These are phyloP conservation scores for Alligator mississippiensis DNA, from an alignment of 2,113 vertebrate species.

Conservation along the genomic window DNA sequence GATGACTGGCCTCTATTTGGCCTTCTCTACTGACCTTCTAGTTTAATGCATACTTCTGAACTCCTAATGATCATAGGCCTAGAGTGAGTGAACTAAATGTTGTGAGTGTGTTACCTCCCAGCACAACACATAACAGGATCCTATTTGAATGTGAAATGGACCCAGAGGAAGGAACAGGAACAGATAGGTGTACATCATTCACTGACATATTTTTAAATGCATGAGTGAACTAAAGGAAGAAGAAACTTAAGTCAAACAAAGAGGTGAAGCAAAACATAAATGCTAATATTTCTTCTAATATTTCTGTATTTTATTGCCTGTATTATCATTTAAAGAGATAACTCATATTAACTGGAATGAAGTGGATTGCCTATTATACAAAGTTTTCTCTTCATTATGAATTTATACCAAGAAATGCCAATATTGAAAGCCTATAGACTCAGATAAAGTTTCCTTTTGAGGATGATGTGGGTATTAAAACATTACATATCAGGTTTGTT, in stretches of 20 bases:
- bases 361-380: not conserved
- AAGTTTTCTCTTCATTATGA: not conserved
- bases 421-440: not conserved
- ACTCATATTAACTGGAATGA: not conserved
- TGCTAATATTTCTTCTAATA: not conserved
- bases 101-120: not conserved
- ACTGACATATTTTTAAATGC: too few relatives aligned
- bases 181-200: too few relatives aligned
- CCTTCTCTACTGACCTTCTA: not conserved
- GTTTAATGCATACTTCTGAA: not conserved
- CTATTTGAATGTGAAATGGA: not conserved
- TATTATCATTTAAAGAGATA: not conserved
- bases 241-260: not conserved
- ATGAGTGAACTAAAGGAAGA: accelerated
- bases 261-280: not conserved
- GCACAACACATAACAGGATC: not conserved
- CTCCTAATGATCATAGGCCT: not conserved
- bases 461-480: not conserved
- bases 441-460: not conserved
- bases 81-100: not conserved
- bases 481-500: not conserved
- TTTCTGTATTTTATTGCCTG: not conserved
- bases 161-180: too few relatives aligned
- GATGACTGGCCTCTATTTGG: not conserved
- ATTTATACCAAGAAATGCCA: not conserved